Evolutionary conservation across 1,140 invertebrate species (phyloP).

Genomic region (Dendrolimus punctatus): DNA sequence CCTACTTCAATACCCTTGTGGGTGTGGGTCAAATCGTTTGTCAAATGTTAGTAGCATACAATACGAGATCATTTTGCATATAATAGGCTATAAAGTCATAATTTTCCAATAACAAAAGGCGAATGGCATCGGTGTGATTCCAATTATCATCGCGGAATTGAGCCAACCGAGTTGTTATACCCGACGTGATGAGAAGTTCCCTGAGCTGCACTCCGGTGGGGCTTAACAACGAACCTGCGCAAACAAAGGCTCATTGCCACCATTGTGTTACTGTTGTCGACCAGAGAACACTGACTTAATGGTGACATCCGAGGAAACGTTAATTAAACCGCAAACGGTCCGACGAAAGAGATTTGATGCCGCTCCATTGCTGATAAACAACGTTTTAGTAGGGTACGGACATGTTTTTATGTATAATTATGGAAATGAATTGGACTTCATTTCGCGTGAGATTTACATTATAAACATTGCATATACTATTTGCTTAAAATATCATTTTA

Average conservation of each 20-base stretch:
- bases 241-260: slow-evolving; percentile 52
- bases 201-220: slow-evolving; percentile 11
- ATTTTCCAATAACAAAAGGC: slow-evolving; percentile 54
- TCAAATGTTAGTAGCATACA: slow-evolving; percentile 18
- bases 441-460: too few relatives aligned
- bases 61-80: slow-evolving; percentile 17
- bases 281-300: slow-evolving; percentile 43
- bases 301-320: slow-evolving; percentile 59
- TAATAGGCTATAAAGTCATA: slow-evolving; percentile 56
- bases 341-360: slow-evolving; percentile 35
- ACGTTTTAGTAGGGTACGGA: background rate
- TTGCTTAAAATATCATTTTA: too few relatives aligned
- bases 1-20: too few relatives aligned
- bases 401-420: too few relatives aligned
- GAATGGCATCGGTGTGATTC: slow-evolving; percentile 41
- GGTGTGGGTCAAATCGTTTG: slow-evolving; percentile 4
- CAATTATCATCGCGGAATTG: slow-evolving; percentile 62
- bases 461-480: too few relatives aligned
- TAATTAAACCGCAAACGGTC: slow-evolving; percentile 55
- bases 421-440: too few relatives aligned
- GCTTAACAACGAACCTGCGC: slow-evolving; percentile 38
- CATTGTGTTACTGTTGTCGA: slow-evolving; percentile 40
- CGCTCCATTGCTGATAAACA: slow-evolving; percentile 18
- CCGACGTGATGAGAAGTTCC: slow-evolving; percentile 4
- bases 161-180: slow-evolving; percentile 30